phyloP scores from a whole-genome alignment of 2,797 vertebrate genomes.

The Heterohyrax brucei region DNA sequence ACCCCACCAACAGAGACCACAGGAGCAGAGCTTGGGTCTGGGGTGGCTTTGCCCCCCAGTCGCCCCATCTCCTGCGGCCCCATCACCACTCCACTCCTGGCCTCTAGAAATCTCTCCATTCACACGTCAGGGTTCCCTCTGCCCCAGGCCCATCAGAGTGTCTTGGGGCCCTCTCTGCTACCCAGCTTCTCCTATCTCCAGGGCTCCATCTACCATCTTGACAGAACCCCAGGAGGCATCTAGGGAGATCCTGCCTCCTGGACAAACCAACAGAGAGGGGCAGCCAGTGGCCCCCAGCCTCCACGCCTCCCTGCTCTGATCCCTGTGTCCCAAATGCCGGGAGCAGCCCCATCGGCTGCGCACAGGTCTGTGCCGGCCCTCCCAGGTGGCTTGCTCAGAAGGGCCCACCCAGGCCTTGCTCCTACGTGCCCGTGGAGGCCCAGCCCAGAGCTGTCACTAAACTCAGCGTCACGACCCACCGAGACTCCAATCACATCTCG shows the following conservation, averaged over 20 bases:
- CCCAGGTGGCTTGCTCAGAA: not conserved
- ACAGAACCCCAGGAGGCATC: not conserved
- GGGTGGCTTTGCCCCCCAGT: rapidly evolving
- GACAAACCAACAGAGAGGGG: not conserved
- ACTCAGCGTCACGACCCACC: not conserved
- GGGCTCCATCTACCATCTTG: not conserved
- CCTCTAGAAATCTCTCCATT: not conserved
- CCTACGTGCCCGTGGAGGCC: not conserved
- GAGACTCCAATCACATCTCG: not conserved
- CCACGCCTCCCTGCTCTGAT: not conserved
- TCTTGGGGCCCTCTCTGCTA: not conserved
- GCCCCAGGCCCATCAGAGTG: too few relatives aligned
- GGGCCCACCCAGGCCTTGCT: not conserved
- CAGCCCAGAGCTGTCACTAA: rapidly evolving
- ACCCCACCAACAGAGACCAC: not conserved
- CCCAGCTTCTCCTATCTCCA: not conserved
- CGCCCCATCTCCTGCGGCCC: not conserved
- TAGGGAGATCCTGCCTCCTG: not conserved
- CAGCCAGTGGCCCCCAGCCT: rapidly evolving
- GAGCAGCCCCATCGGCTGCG: rapidly evolving
- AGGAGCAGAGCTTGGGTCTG: not conserved
- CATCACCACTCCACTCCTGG: not conserved
- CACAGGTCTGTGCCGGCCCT: not conserved
- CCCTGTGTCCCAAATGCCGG: not conserved
- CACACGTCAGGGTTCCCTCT: too few relatives aligned